Base-by-base conservation (phyloP, 2,888 invertebrate species). In the Odontocerum albicorne region DNA sequence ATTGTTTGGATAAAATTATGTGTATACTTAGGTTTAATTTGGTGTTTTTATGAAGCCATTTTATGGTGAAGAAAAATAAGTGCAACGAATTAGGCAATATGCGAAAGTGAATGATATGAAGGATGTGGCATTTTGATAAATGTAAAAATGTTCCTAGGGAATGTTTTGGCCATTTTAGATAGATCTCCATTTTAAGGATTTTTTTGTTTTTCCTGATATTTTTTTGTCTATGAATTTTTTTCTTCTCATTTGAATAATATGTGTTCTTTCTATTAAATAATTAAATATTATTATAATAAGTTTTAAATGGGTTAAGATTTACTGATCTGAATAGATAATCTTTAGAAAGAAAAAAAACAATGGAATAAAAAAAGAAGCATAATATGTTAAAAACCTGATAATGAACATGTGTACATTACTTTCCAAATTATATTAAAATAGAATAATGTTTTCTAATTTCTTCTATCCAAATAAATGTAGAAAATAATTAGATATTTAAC, bases 81-180 rank as follows among this genome's bases (percentile, higher is more conserved):
- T 20, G 46, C 46, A 46, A 46, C 36, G 46, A 46, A 46, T 35
- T 36, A 46, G 46, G n/a, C 35, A 46, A 22, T 17, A 35, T n/a
- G 17, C 13, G 32, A 12, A 15, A 7, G 35, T 36, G 46, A 46
- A 46, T 46, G 46, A 17, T 33, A 17, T 21, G 35, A 46, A 21
- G 35, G 6, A 20, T 46, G 46, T 46, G 19, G 36, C 46, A 46
- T 42, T 46, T 46, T 45, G 17, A 17, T 17, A 21, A 46, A 20
- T 38, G 31, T 36, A 13, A 43, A 38, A 49, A 50, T 50, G 50
- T 56, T 59, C 39, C 22, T n/a, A 40, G n/a, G 19, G 49, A 59
- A 53, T 49, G 42, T 47, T 40, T 55, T 39, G 57, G 60, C 60
- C 60, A 60, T 60, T 57, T 54, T 60, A 60, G 60, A 55, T 55